Percentiles rank a stretch among this genome's conserved stretches.
These are phyloP conservation scores for Cybosia mesomella DNA, from an alignment of 2,888 invertebrate species.

Conservation along the genomic window DNA sequence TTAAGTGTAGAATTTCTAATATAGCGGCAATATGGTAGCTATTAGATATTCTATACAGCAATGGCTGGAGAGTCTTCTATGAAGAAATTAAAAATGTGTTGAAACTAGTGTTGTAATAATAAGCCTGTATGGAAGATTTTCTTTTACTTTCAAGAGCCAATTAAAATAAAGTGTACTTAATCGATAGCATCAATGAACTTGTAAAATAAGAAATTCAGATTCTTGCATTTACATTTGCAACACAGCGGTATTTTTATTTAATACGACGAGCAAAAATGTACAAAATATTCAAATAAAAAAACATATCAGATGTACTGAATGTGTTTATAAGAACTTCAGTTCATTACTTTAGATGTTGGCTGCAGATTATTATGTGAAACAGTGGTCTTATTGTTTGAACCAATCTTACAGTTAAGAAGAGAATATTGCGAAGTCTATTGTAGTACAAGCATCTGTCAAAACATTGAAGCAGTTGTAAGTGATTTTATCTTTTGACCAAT, in stretches of 20 bases:
- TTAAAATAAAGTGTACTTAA: slow-evolving; percentile 32
- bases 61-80: not conserved
- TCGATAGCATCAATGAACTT: slow-evolving; percentile 31
- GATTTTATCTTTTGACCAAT: slow-evolving; percentile 36
- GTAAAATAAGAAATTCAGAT: slow-evolving; percentile 39
- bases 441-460: slow-evolving; percentile 60
- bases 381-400: slow-evolving; percentile 60
- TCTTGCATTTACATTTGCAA: slow-evolving; percentile 28
- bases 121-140: not conserved
- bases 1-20: not conserved
- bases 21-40: not conserved
- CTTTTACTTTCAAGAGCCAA: slow-evolving; percentile 14
- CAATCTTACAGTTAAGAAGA: slow-evolving; percentile 56
- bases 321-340: slow-evolving; percentile 29
- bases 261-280: slow-evolving; percentile 35
- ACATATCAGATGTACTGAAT: slow-evolving; percentile 34
- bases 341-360: slow-evolving; percentile 44
- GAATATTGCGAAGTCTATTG: slow-evolving; percentile 43
- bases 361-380: slow-evolving; percentile 50
- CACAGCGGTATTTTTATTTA: slow-evolving; percentile 39
- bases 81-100: not conserved
- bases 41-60: too few species aligned
- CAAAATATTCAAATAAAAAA: slow-evolving; percentile 21
- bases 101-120: not conserved
- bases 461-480: slow-evolving; percentile 37